Base-by-base conservation (phyloP, 2,888 invertebrate species). In the Tolmerus cingulatus region DNA sequence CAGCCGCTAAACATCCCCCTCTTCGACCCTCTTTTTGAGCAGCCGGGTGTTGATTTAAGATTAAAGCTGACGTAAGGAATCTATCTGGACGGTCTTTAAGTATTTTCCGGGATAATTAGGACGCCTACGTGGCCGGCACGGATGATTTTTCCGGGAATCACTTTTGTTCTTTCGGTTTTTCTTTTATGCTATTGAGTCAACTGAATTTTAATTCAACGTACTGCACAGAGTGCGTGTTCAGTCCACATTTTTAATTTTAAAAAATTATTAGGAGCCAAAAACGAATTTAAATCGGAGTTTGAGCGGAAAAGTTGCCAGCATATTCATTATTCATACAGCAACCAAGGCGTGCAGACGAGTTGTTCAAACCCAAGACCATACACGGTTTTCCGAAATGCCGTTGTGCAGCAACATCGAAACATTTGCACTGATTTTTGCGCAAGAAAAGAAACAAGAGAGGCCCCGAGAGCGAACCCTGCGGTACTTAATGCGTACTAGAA, bases 1-100 rank as follows among this genome's bases (percentile, higher is more conserved):
- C 85, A 85, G 85, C 85, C 74, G 85, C 85, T 85, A 85, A 74
- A 85, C 79, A 85, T 74, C 46, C 85, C 46, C 43, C 34, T 37
- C 34, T 57, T 43, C 43, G n/a, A 66, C 23, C 82, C 55, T 55
- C 37, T 55, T 14, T 30, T 1, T 8, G 82, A 23, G 5, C 19
- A 66, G 19, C 57, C 57, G 66, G 66, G 27, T 82, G 82, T 82
- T 82, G 57, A 82, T 82, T 82, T 82, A 57, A 82, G 82, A 82
- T 82, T 82, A 82, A 82, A 82, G 82, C 82, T 27, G 79, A 27
- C 37, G 27, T 12, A 51, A 51, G 51, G 51, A 51, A 79, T 51
- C 79, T 51, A 51, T 66, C 23, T 12, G 12, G 23, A 12, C 19
- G 19, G 66, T 12, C 66, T 66, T 66, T 66, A 66, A 66, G 66